Evolutionary conservation across 2,113 vertebrate genomes (phyloP).

Genomic region (Coregonus clupeaformis): DNA sequence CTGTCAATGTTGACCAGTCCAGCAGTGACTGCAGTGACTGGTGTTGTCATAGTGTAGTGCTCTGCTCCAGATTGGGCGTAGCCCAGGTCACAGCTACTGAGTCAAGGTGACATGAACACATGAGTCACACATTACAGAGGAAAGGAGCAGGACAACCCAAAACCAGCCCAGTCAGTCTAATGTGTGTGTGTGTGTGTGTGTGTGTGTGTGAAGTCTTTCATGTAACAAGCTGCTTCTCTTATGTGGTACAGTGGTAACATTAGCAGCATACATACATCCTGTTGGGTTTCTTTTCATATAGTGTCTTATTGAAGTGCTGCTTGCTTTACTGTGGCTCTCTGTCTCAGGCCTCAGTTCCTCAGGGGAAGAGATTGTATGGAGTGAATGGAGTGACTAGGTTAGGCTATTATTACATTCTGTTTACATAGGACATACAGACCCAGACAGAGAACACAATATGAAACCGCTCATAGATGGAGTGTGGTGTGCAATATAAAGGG

Average conservation of each 20-base stretch:
- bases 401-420: slow-evolving; percentile 17
- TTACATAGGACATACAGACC: slow-evolving; percentile 24
- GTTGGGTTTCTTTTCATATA: slow-evolving; percentile 15
- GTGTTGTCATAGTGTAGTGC: slow-evolving; percentile 12
- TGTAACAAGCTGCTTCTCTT: too few relatives aligned
- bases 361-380: slow-evolving; percentile 13
- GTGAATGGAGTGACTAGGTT: slow-evolving; percentile 11
- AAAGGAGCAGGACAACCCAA: not conserved
- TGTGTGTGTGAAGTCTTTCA: not conserved
- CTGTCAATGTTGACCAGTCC: not conserved
- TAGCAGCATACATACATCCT: not conserved
- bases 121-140: not conserved
- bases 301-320: slow-evolving; percentile 4
- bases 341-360: slow-evolving; percentile 27
- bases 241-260: too few relatives aligned
- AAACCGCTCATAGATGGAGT: slow-evolving; percentile 16
- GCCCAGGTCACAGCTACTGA: not conserved
- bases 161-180: not conserved
- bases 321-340: not conserved
- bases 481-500: slow-evolving; percentile 28
- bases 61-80: not conserved
- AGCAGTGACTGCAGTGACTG: not conserved
- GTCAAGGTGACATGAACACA: not conserved
- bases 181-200: not conserved
- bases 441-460: slow-evolving; percentile 9